Base-by-base conservation (phyloP, 2,888 invertebrate species). In the Dorcus parallelipipedus region DNA sequence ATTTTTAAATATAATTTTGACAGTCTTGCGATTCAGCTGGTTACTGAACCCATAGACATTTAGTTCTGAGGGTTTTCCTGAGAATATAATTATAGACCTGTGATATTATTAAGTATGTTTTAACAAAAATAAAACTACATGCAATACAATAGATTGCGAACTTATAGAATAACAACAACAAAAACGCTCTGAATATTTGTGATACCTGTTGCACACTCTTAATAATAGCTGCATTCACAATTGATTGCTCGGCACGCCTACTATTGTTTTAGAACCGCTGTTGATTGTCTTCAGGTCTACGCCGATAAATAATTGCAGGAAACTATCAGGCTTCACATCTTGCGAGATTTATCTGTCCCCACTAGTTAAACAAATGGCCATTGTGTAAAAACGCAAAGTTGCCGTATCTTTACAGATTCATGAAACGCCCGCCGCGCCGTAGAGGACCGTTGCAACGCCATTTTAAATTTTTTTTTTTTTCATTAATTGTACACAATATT, bases 251-350 rank as follows among this genome's bases (percentile, higher is more conserved):
- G 70, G 55, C 68, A 73, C 78, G 76, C 78, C 78, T 68, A 76
- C 77, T 77, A 77, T 77, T 77, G 77, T 78, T 75, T 76, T 75
- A 74, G 71, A 74, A 72, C 73, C 76, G 72, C 73, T 75, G 76
- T 75, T 76, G 76, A 77, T 76, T 75, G 76, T 76, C 73, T 76
- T 73, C 74, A 70, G 71, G 69, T 71, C 70, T 68, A 68, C 69
- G 66, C 69, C 69, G 72, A 72, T 75, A 73, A 72, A 74, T 75
- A 75, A 73, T 74, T 73, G 72, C 71, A 70, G 72, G 68, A 69
- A 69, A 71, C 69, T 74, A 73, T 73, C 72, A 62, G 70, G 67
- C 69, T 69, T 71, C 69, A 67, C 70, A 73, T 74, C 74, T 73
- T 55, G 33, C 54, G 67, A 72, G 73, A 74, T 73, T 74, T 73